Base-by-base conservation (phyloP, 2,113 vertebrate genomes). In the Dromaius novaehollandiae region DNA sequence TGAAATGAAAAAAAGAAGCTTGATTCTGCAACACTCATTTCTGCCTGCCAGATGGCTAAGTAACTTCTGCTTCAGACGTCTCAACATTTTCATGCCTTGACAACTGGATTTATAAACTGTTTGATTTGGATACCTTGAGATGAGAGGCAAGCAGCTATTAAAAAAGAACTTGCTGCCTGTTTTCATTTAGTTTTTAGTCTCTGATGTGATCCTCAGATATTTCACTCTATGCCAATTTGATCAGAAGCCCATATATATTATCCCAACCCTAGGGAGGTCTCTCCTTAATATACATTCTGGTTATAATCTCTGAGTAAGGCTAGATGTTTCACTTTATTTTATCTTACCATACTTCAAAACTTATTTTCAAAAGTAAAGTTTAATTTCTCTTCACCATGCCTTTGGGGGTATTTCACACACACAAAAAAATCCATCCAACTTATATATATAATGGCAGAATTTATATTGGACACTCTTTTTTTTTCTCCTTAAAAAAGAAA, bases 41-140 rank as follows among this genome's bases (percentile, higher is more conserved):
- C 40, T 93, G 32, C 16, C 82, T 95, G 44, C 64, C 86, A 94
- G 85, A 91, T 93, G 81, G 87, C 56, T 90, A 87, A 93, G 69
- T 86, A 75, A 86, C 56, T 92, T 90, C 85, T 88, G 89, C 65
- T 88, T 87, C 63, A 63, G 34, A 74, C 92, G 40, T 40, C 70
- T 97, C 46, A 58, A 76, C 21, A 9, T 73, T 78, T 96, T 92
- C 53, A 40, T 92, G 53, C 79, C 18, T 66, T 63, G 53, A 88
- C 65, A 84, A 87, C 78, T 76, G 79, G 82, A 80, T 86, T 92
- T 88, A 84, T 25, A 82, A 96, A 91, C 55, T 30, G 13, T 40
- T 30, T 68, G 74, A 78, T 68, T 64, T 87, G 30, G 13, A 11
- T 73, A 66, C 65, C 76, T 85, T 83, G 64, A 89, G 85, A 85